A percentile compares a stretch with the other conserved stretches of the same genome.
These are phyloP conservation scores for Erythrocercus mccallii DNA, from an alignment of 2,113 vertebrate species.

Conservation along the genomic window DNA sequence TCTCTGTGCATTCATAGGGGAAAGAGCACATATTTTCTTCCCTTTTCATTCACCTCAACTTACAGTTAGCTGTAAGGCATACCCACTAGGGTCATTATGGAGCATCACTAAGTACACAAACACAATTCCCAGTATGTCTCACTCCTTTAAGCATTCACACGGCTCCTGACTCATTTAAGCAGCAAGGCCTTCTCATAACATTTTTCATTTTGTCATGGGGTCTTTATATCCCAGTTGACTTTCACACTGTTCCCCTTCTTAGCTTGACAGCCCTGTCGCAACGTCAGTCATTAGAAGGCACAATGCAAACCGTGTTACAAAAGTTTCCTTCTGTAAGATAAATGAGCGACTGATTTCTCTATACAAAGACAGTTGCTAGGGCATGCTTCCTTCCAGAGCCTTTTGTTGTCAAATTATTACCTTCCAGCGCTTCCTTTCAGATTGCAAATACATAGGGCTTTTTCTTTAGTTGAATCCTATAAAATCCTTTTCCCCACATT, in stretches of 20 bases:
- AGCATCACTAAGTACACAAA: constrained; percentile 61
- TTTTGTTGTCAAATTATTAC: constrained; percentile 70
- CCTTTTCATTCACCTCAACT: background rate
- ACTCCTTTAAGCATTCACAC: constrained; percentile 30
- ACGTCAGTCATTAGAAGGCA: constrained; percentile 65
- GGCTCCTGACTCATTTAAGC: constrained; percentile 51
- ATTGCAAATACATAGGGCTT: constrained; percentile 3
- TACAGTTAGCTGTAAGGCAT: background rate
- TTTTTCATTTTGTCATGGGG: constrained; percentile 68
- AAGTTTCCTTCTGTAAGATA: constrained; percentile 75
- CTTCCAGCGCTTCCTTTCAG: constrained; percentile 61
- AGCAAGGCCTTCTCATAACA: constrained; percentile 38
- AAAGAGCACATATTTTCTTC: background rate
- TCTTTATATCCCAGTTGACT: constrained; percentile 53
- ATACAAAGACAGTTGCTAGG: constrained; percentile 74
- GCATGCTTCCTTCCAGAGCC: constrained; percentile 67
- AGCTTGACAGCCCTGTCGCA: constrained; percentile 35
- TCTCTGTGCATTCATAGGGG: background rate
- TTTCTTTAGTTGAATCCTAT: background rate
- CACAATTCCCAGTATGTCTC: constrained; percentile 50
- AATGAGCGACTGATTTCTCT: constrained; percentile 66
- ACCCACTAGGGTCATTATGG: constrained; percentile 31
- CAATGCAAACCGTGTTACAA: constrained; percentile 70
- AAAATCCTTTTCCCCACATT: constrained; percentile 16
- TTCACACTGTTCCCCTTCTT: constrained; percentile 62